Conservation (phyloP, 2,888 invertebrate genomes). For the Rhagium mordax region DNA sequence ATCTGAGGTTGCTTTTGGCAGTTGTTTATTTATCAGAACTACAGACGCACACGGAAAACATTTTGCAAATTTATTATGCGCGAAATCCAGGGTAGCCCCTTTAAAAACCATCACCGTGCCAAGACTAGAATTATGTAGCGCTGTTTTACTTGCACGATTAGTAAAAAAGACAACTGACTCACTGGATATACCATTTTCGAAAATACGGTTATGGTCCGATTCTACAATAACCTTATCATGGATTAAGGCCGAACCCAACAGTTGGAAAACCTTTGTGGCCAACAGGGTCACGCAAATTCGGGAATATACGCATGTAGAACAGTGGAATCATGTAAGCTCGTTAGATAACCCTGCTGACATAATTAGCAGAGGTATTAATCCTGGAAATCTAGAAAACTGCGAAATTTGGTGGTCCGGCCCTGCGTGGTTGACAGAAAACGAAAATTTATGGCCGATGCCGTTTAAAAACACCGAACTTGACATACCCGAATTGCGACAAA, state of each 20-base stretch:
- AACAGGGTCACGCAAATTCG: slow-evolving; percentile 20
- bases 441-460: neutral
- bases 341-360: slow-evolving; percentile 10
- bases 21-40: slow-evolving; percentile 37
- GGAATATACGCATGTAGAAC: neutral
- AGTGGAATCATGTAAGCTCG: slow-evolving; percentile 14
- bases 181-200: neutral
- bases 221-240: slow-evolving; percentile 36
- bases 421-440: neutral
- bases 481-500: neutral
- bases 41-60: slow-evolving; percentile 5
- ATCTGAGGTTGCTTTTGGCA: slow-evolving; percentile 37
- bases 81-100: slow-evolving; percentile 42
- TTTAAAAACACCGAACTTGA: neutral
- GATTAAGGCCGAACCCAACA: slow-evolving; percentile 14
- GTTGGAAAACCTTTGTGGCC: slow-evolving; percentile 33
- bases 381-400: neutral
- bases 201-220: slow-evolving; percentile 28
- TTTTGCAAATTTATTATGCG: slow-evolving; percentile 34
- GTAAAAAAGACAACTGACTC: slow-evolving; percentile 7
- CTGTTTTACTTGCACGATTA: slow-evolving; percentile 16
- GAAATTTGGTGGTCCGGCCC: slow-evolving; percentile 13
- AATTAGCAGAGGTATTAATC: neutral
- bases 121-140: slow-evolving; percentile 40
- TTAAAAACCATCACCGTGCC: slow-evolving; percentile 42